Base-by-base conservation (phyloP, 2,797 vertebrate genomes). In the Rhynchotus rufescens region DNA sequence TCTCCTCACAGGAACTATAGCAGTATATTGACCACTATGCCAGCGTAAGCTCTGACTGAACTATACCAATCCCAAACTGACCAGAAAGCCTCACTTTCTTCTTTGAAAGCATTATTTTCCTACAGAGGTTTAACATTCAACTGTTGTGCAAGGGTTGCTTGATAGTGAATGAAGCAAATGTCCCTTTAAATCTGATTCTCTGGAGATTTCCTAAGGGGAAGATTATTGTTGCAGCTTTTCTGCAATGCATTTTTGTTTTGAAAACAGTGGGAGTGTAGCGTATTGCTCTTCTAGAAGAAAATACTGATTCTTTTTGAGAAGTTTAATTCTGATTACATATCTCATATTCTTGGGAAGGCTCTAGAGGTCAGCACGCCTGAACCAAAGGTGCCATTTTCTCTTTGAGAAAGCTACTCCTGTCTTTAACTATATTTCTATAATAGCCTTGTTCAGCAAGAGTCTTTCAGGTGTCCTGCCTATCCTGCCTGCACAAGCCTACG, bases 21-120 rank as follows among this genome's bases (percentile, higher is more conserved):
- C 34, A 93, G 92, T 80, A 65, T 76, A n/a, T 1, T 34, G 40
- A 92, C 80, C 21, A n/a, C 86, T 28, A 96, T 97, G 96, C 97
- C 97, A 73, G 73, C 1, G 95, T 98, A 97, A 97, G 97, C 95
- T 68, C n/a, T 51, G 10, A 78, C 57, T 54, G 49, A 81, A 59
- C 23, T 34, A 8, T 15, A 14, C 6, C 1, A 75, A 51, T 15
- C 19, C 22, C 78, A 71, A 5, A 25, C 36, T 44, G 44, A 78
- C 20, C 57, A 59, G 30, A 47, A 25, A 60, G 28, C 25, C 26
- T 84, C 32, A 59, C 36, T 19, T 60, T 45, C 72, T 65, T 73
- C 73, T 71, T 84, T 66, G 19, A 10, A 40, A 61, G 9, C 49
- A 54, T 68, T 65, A 44, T 36, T 73, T 49, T 44, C 51, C 42